Percentiles rank a stretch among this genome's conserved stretches.
These are phyloP conservation scores for Chrysina gloriosa DNA, from an alignment of 2,888 invertebrate species.

Conservation along the genomic window DNA sequence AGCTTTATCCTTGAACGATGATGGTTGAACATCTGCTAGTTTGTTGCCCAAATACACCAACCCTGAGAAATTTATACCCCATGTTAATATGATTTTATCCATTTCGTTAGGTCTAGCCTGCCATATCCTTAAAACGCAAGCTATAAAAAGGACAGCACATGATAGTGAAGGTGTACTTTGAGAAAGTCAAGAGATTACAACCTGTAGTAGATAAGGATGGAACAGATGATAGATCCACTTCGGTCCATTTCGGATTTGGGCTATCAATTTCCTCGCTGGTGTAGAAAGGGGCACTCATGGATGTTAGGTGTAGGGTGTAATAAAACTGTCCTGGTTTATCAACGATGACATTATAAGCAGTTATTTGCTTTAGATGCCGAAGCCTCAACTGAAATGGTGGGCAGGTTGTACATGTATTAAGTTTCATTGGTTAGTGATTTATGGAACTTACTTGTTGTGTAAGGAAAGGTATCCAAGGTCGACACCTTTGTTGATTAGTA, in stretches of 20 bases:
- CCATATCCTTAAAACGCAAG: constrained; percentile 65
- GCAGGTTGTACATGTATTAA: background rate
- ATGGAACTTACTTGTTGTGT: constrained; percentile 79
- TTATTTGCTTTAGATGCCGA: constrained; percentile 82
- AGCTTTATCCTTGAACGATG: constrained; percentile 76
- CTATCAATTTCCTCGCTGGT: constrained; percentile 81
- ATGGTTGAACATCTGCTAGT: constrained; percentile 73
- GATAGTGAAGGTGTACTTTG: no score
- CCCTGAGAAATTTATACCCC: constrained; percentile 89
- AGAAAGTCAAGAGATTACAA: no score
- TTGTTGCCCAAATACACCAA: constrained; percentile 80
- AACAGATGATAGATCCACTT: constrained; percentile 76
- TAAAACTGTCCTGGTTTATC: constrained; percentile 73
- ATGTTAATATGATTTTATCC: constrained; percentile 78
- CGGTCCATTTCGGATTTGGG: constrained; percentile 84
- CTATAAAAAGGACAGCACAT: no score
- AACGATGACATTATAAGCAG: constrained; percentile 71
- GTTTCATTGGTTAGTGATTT: constrained; percentile 3
- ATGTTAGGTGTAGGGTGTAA: constrained; percentile 82
- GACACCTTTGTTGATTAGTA: constrained; percentile 76
- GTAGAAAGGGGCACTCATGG: constrained; percentile 86
- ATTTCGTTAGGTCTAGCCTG: constrained; percentile 58
- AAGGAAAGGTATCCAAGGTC: constrained; percentile 83
- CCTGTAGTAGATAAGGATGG: constrained; percentile 57
- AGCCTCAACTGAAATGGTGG: constrained; percentile 75